phyloP scores from a whole-genome alignment of 1,140 invertebrate species.

The Dufourea novaeangliae region DNA sequence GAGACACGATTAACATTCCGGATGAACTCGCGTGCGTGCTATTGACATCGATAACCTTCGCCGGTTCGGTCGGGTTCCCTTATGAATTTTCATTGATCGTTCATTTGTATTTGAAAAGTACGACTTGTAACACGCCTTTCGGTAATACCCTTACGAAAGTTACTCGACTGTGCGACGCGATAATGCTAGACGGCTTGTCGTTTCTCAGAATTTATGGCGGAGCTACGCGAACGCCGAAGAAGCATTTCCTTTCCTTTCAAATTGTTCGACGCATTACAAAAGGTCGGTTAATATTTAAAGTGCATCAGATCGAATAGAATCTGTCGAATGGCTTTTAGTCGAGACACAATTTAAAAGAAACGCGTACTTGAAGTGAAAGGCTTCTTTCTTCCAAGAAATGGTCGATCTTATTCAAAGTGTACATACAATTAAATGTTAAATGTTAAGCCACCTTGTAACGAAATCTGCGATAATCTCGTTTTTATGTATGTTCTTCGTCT shows the following conservation, averaged over 20 bases:
- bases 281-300: background rate
- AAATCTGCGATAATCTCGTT: no score
- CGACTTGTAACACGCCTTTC: background rate
- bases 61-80: background rate
- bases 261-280: no score
- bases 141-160: background rate
- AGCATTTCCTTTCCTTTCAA: no score
- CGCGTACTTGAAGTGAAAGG: no score
- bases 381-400: no score
- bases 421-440: no score
- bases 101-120: background rate
- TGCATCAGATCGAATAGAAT: background rate
- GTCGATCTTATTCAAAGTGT: no score
- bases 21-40: conserved; percentile 35
- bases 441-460: no score
- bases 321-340: no score
- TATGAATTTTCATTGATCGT: conserved; percentile 52
- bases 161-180: background rate
- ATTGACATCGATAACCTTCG: conserved; percentile 37
- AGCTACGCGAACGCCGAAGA: background rate
- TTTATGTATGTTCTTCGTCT: background rate
- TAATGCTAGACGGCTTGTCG: background rate
- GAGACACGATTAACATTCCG: conserved; percentile 41
- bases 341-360: no score
- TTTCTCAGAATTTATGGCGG: background rate